Percentiles rank a stretch among this genome's conserved stretches.
Conservation (phyloP, 2,888 invertebrate genomes). For the Lampropteryx suffumata region DNA sequence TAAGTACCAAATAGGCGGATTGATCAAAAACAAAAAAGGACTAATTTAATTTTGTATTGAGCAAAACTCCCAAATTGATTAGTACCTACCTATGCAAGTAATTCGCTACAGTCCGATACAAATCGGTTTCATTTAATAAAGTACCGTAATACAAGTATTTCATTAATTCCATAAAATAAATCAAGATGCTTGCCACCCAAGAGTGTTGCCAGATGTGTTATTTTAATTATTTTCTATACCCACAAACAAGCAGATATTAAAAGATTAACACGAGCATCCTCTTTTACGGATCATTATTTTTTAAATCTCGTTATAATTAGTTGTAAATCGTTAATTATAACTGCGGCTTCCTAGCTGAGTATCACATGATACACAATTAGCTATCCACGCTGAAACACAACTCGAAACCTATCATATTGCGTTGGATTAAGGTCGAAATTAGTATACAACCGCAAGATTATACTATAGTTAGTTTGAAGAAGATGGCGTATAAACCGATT, state of each 20-base stretch:
- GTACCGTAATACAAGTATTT: too few relatives aligned
- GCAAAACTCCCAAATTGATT: too few relatives aligned
- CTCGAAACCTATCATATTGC: slow-evolving; percentile 3
- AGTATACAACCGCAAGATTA: not conserved
- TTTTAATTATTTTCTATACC: too few relatives aligned
- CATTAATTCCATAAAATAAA: too few relatives aligned
- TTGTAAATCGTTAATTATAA: slow-evolving; percentile 23
- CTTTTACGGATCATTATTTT: slow-evolving; percentile 23
- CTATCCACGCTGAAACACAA: not conserved
- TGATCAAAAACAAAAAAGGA: too few relatives aligned
- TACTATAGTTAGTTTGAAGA: slow-evolving; percentile 23
- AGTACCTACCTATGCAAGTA: too few relatives aligned
- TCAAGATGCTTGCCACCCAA: slow-evolving; percentile 6
- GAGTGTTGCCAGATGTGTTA: not conserved
- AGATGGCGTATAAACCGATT: slow-evolving; percentile 15
- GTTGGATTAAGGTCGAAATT: slow-evolving; percentile 12
- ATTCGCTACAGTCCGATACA: too few relatives aligned
- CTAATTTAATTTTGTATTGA: too few relatives aligned
- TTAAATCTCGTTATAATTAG: slow-evolving; percentile 23
- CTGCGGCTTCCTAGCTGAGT: slow-evolving; percentile 12
- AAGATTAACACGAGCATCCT: slow-evolving; percentile 4
- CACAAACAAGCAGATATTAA: not conserved
- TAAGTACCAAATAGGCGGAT: too few relatives aligned
- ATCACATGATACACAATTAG: slow-evolving; percentile 18
- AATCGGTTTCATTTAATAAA: too few relatives aligned